Evolutionary conservation across 1,140 invertebrate genomes (phyloP).

Genomic region (Caenorhabditis briggsae): DNA sequence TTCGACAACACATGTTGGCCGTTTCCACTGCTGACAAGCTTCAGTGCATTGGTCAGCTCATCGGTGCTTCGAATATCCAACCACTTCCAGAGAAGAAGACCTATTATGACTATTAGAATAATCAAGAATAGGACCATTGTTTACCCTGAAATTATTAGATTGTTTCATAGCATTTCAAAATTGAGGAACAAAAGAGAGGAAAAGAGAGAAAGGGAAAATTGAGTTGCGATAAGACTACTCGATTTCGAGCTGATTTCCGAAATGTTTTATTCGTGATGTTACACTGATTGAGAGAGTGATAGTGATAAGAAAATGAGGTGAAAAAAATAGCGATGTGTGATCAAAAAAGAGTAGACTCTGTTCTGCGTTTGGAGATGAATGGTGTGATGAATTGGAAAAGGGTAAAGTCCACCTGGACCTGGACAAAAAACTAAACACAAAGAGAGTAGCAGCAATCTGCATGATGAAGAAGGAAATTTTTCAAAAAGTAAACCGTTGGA

Average conservation of each 20-base stretch:
- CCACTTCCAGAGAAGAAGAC: constrained; percentile 69
- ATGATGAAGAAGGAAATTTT: no score
- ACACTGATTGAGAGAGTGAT: neutral
- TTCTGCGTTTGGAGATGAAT: constrained; percentile 5
- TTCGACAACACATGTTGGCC: constrained; percentile 69
- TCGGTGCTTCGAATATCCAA: constrained; percentile 66
- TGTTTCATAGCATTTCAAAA: neutral
- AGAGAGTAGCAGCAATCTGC: no score
- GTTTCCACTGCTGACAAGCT: constrained; percentile 54
- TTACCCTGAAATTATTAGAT: constrained; percentile 35
- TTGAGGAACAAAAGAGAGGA: neutral
- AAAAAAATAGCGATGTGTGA: constrained; percentile 35
- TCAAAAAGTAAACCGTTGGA: no score
- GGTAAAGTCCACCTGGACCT: neutral
- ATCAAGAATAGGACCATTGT: constrained; percentile 61
- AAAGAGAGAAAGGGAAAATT: neutral
- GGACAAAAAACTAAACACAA: neutral
- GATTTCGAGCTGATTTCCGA: neutral
- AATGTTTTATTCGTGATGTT: constrained; percentile 31
- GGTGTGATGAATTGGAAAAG: constrained; percentile 6
- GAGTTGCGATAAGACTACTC: neutral
- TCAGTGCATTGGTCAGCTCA: constrained; percentile 57
- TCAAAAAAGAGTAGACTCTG: constrained; percentile 49
- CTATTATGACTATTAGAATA: constrained; percentile 35
- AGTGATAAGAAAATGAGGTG: neutral